These are phyloP conservation scores for Drosophila leonis DNA, from an alignment of 2,888 invertebrate genomes.

Conservation along the genomic window DNA sequence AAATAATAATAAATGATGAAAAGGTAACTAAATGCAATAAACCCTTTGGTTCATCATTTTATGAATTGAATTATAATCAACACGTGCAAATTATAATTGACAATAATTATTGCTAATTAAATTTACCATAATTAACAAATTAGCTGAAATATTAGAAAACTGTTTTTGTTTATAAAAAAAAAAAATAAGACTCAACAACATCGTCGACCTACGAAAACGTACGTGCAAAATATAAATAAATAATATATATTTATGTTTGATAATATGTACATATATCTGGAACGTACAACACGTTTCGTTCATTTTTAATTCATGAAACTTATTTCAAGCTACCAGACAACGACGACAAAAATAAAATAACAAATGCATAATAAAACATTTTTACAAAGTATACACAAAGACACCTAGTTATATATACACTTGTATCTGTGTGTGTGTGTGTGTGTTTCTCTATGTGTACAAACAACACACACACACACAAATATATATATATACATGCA, in stretches of 20 bases:
- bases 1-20: background rate
- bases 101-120: slow-evolving; percentile 18
- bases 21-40: background rate
- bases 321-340: slow-evolving; percentile 52
- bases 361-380: slow-evolving; percentile 32
- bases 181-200: slow-evolving; percentile 16
- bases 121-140: slow-evolving; percentile 11
- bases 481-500: background rate
- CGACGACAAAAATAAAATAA: slow-evolving; percentile 39
- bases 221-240: slow-evolving; percentile 29
- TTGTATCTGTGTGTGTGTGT: background rate
- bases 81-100: slow-evolving; percentile 14
- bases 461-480: slow-evolving; percentile 6
- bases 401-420: background rate
- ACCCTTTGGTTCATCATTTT: background rate
- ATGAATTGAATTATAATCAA: slow-evolving; percentile 16
- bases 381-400: slow-evolving; percentile 20
- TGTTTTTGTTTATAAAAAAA: too few relatives aligned
- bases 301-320: slow-evolving; percentile 78
- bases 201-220: background rate
- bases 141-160: slow-evolving; percentile 6
- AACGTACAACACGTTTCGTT: slow-evolving; percentile 61
- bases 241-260: slow-evolving; percentile 2
- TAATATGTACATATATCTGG: background rate
- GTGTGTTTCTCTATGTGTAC: background rate